Evolutionary conservation across 2,888 invertebrate genomes (phyloP).

Genomic region (Macrosiphum euphorbiae): DNA sequence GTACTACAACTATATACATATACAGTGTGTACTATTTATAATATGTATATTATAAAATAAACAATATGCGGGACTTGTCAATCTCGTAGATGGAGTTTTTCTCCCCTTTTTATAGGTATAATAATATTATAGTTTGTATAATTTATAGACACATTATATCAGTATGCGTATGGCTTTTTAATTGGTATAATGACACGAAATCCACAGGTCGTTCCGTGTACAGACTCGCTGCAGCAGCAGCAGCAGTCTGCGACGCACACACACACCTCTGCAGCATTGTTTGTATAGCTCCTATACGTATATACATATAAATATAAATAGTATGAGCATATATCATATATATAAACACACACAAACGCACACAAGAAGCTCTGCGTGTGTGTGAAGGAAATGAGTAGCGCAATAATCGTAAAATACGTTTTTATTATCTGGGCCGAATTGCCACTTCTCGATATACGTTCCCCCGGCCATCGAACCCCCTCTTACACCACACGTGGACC

Average conservation of each 20-base stretch:
- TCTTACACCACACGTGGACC: not conserved
- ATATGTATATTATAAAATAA: not conserved
- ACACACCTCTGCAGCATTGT: not conserved
- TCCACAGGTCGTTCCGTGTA: not conserved
- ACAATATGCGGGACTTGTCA: not conserved
- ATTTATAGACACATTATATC: not conserved
- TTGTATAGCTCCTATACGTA: not conserved
- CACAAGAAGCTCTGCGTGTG: not conserved
- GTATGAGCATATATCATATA: not conserved
- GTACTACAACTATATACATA: not conserved
- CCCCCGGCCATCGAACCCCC: not conserved
- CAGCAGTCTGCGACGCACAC: not conserved
- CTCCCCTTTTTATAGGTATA: not conserved
- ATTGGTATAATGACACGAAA: conserved; percentile 25
- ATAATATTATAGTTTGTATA: not conserved
- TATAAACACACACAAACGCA: not conserved
- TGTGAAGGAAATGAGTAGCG: conserved; percentile 50
- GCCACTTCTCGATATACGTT: conserved; percentile 42
- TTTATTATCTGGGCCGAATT: conserved; percentile 63
- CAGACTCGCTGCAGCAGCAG: not conserved
- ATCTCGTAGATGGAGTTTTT: not conserved
- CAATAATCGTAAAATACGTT: conserved; percentile 64
- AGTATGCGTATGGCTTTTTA: not conserved
- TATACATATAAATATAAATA: not conserved
- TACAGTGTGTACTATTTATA: not conserved